phyloP scores from a whole-genome alignment of 2,797 vertebrate genomes.

The Rhinoraja longicauda region DNA sequence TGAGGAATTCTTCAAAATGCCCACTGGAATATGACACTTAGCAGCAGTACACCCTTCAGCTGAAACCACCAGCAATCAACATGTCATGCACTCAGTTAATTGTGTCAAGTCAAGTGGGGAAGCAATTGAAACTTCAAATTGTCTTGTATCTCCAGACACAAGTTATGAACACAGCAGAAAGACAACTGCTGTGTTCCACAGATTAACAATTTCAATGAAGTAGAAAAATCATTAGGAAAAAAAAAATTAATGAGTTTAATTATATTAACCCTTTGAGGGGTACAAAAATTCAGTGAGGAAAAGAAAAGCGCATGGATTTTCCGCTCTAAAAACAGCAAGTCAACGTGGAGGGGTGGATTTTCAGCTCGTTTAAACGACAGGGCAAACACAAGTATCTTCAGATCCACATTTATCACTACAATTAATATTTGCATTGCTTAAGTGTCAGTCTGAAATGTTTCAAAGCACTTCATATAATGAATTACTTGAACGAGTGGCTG shows the following conservation, averaged over 20 bases:
- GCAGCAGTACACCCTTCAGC: conserved; percentile 20
- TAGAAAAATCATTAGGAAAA: conserved; percentile 36
- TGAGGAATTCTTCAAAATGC: conserved; percentile 30
- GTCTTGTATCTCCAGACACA: conserved; percentile 39
- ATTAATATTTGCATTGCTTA: conserved; percentile 13
- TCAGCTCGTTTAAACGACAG: neutral
- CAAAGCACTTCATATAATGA: neutral
- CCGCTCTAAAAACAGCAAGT: neutral
- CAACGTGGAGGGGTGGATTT: neutral
- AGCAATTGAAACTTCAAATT: conserved; percentile 39
- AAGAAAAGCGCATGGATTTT: neutral
- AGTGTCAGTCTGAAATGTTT: neutral
- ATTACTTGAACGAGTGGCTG: neutral
- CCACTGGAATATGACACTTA: conserved; percentile 37
- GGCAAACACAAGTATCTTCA: neutral
- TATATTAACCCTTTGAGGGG: conserved; percentile 34
- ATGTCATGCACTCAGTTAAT: conserved; percentile 38
- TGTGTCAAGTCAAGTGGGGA: conserved; percentile 39
- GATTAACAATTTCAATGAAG: conserved; percentile 36
- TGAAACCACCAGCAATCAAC: conserved; percentile 36
- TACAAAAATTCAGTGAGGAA: neutral
- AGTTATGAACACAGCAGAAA: conserved; percentile 38
- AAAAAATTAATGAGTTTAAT: conserved; percentile 38
- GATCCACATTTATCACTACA: neutral
- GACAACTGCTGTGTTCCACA: conserved; percentile 39